These are phyloP conservation scores for Trissolcus japonicus DNA, from an alignment of 2,888 invertebrate species.

Conservation along the genomic window DNA sequence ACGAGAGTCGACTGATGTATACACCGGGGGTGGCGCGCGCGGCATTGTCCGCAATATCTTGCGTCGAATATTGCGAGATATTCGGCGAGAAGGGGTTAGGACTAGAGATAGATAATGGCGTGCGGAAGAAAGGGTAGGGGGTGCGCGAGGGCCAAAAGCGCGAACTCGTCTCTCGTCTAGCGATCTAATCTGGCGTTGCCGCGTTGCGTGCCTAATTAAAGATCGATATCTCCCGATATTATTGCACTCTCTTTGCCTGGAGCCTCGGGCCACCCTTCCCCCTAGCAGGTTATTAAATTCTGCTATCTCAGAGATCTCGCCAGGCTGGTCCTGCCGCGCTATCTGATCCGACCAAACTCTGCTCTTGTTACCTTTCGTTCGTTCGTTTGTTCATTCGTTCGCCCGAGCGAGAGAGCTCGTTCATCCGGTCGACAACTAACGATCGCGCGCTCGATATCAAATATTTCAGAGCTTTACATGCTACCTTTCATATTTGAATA, in stretches of 20 bases:
- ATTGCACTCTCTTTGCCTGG: constrained; percentile 70
- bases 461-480: constrained; percentile 48
- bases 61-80: constrained; percentile 33
- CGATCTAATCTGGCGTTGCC: constrained; percentile 74
- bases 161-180: constrained; percentile 68
- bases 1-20: constrained; percentile 18
- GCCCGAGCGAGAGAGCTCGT: constrained; percentile 29
- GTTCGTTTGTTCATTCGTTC: constrained; percentile 44
- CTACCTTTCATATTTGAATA: constrained; percentile 54
- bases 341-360: constrained; percentile 71
- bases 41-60: constrained; percentile 35
- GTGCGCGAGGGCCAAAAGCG: constrained; percentile 55
- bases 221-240: constrained; percentile 76
- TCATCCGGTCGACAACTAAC: constrained; percentile 51
- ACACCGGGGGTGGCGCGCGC: constrained; percentile 9
- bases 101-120: constrained; percentile 49
- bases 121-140: constrained; percentile 52
- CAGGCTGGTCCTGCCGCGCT: constrained; percentile 69
- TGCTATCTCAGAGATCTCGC: constrained; percentile 74
- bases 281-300: constrained; percentile 75
- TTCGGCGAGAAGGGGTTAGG: constrained; percentile 32
- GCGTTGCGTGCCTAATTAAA: constrained; percentile 77
- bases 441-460: constrained; percentile 49
- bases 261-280: constrained; percentile 47
- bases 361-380: constrained; percentile 67